Evolutionary conservation across 1,140 invertebrate species (phyloP).

Genomic region (Sitophilus oryzae): DNA sequence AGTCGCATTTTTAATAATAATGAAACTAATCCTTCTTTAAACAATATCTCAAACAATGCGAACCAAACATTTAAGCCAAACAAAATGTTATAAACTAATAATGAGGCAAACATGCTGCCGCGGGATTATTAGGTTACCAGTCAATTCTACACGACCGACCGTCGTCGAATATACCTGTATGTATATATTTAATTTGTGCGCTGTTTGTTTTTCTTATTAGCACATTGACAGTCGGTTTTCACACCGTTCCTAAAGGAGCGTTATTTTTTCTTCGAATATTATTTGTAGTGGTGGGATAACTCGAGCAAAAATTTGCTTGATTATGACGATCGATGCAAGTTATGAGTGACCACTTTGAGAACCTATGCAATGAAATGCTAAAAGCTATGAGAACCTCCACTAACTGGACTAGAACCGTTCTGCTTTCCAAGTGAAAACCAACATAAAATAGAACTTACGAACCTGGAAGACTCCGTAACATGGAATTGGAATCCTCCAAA

Average conservation of each 20-base stretch:
- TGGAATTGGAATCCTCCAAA: too few species aligned
- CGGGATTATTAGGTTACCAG: conserved; percentile 12
- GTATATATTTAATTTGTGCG: not conserved
- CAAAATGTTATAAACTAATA: conserved; percentile 27
- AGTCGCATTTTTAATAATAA: conserved; percentile 8
- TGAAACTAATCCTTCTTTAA: conserved; percentile 25
- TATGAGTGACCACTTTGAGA: too few species aligned
- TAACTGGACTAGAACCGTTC: too few species aligned
- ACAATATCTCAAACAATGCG: conserved; percentile 22
- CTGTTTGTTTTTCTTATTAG: not conserved
- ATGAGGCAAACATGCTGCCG: conserved; percentile 24
- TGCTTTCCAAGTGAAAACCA: too few species aligned
- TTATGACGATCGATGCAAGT: too few species aligned
- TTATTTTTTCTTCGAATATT: too few species aligned
- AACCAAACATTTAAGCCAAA: conserved; percentile 24
- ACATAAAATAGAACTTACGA: too few species aligned
- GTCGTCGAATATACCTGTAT: not conserved
- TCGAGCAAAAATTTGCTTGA: too few species aligned
- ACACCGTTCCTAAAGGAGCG: not conserved
- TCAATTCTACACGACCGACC: conserved; percentile 4
- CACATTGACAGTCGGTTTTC: not conserved
- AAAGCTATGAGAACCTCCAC: too few species aligned
- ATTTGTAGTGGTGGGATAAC: too few species aligned
- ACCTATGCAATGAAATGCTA: too few species aligned
- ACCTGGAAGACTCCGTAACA: too few species aligned